phyloP scores from a whole-genome alignment of 2,797 vertebrate species.

The Protonibea diacanthus region DNA sequence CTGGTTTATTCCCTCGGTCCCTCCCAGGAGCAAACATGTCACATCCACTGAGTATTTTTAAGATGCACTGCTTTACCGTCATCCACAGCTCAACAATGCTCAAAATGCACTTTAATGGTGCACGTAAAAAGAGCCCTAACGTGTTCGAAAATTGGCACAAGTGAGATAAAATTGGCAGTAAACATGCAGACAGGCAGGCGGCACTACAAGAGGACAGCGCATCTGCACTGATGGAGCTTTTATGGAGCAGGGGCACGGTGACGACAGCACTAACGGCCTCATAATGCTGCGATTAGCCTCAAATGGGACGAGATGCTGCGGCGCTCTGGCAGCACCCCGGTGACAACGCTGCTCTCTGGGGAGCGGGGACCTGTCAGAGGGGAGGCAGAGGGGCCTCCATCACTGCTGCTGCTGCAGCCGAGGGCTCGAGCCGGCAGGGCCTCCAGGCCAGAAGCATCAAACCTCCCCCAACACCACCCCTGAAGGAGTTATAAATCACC shows the following conservation, averaged over 20 bases:
- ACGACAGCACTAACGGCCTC: constrained; percentile 68
- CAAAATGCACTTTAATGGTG: constrained; percentile 10
- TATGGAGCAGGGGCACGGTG: constrained; percentile 54
- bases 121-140: constrained; percentile 15
- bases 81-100: constrained; percentile 16
- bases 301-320: constrained; percentile 51
- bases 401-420: constrained; percentile 29
- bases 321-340: constrained; percentile 47
- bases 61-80: neutral
- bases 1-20: neutral
- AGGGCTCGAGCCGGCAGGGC: constrained; percentile 31
- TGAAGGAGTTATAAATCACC: constrained; percentile 67
- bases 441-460: constrained; percentile 36
- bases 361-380: constrained; percentile 51
- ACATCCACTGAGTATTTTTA: neutral
- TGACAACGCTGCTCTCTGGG: constrained; percentile 61
- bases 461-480: constrained; percentile 23
- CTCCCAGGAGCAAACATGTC: constrained; percentile 7
- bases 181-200: constrained; percentile 42
- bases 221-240: constrained; percentile 62
- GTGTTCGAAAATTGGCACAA: constrained; percentile 49
- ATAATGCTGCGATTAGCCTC: constrained; percentile 68
- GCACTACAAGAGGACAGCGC: constrained; percentile 20
- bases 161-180: constrained; percentile 50
- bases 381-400: constrained; percentile 53